Base-by-base conservation (phyloP, 2,797 vertebrate species). In the Sebastes vulpes region DNA sequence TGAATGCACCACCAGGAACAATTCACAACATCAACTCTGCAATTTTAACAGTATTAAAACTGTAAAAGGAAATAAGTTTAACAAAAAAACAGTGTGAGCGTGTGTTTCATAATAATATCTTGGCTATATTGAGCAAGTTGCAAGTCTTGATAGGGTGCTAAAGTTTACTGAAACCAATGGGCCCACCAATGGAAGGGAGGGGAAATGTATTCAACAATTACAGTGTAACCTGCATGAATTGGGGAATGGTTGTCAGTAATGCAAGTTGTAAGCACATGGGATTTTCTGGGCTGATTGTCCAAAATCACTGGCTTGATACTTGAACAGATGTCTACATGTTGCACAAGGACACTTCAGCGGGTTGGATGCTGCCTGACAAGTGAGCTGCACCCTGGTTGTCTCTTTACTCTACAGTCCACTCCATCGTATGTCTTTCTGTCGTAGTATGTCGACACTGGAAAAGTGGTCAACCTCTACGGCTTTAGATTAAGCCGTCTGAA, bases 311-410 rank as follows among this genome's bases (percentile, higher is more conserved):
- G 9, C 3, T 25, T 65, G 57, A 31, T 32, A 10, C 61, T 79
- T 64, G 42, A 67, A 71, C 60, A 58, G 50, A 73, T 56, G 50
- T 67, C 50, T 23, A 6, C 14, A 66, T 21, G 9, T 60, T 53
- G 61, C 12, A 52, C n/a, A 25, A 35, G 5, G 26, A 18, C 38
- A 35, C 26, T n/a, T 26, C 3, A 32, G 18, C 20, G 35, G 31
- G 2, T 12, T 6, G 21, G 48, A 11, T 75, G 42, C 16, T 38
- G 21, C 29, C 42, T 68, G 56, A 57, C 21, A 53, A 61, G 35
- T 31, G n/a, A 66, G 61, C 25, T 69, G 4, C 29, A 46, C 21
- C 20, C 3, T 20, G 10, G 6, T 58, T 57, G 16, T 46, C 35
- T 72, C 38, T 65, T 58, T 12, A 63, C 10, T 2, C 6, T 23